Evolutionary conservation across 2,797 vertebrate species (phyloP).

Genomic region (Clarias fuscus): DNA sequence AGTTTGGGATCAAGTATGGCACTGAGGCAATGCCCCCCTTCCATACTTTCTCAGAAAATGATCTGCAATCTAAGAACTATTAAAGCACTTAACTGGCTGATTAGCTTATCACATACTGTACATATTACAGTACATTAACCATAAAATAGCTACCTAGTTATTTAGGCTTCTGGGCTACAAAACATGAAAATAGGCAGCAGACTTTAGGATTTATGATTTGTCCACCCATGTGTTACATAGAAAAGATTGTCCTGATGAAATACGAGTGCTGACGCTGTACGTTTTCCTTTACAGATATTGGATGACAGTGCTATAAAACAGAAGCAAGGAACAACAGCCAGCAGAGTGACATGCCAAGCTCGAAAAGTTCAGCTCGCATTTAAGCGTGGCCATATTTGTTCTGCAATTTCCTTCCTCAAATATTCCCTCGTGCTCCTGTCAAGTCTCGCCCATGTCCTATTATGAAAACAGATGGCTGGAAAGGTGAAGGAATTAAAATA

Average conservation of each 20-base stretch:
- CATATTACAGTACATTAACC: neutral
- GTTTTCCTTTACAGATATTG: conserved; percentile 43
- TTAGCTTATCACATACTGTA: too few relatives aligned
- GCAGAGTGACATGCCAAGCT: neutral
- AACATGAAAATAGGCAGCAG: neutral
- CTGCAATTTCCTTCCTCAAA: conserved; percentile 50
- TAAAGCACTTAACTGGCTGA: neutral
- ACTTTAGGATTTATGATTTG: neutral
- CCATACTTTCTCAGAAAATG: neutral
- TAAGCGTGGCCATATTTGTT: conserved; percentile 20
- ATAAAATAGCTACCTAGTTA: neutral
- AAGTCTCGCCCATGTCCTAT: conserved; percentile 45
- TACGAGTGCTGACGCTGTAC: conserved; percentile 23
- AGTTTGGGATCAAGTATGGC: too few relatives aligned
- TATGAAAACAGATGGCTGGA: conserved; percentile 44
- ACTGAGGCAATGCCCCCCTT: neutral
- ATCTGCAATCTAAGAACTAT: neutral
- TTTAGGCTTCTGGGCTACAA: neutral
- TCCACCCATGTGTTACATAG: neutral
- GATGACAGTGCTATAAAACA: conserved; percentile 18
- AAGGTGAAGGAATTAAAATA: conserved; percentile 36
- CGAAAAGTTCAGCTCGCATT: conserved; percentile 34
- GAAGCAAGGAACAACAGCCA: conserved; percentile 6
- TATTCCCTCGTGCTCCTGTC: conserved; percentile 49
- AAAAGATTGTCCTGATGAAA: conserved; percentile 23